Conservation (phyloP, 2,113 vertebrate genomes). For the Urocitellus parryii region DNA sequence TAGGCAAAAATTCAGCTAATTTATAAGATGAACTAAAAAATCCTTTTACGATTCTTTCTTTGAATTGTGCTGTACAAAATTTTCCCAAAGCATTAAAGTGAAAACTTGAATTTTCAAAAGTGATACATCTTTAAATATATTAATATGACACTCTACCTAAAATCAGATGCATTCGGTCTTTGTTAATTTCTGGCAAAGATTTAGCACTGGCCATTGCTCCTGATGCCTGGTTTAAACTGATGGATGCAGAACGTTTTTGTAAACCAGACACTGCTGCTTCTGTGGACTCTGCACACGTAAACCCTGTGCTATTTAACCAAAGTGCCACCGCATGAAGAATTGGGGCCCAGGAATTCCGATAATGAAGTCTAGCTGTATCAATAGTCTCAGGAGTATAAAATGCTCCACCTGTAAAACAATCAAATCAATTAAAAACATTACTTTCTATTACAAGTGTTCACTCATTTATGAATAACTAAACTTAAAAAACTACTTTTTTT, state of each 20-base stretch:
- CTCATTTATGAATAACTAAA: constrained; percentile 10
- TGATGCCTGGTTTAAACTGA: constrained; percentile 86
- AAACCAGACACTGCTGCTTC: constrained; percentile 83
- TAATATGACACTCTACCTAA: constrained; percentile 89
- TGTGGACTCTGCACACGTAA: constrained; percentile 87
- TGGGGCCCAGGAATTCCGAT: constrained; percentile 97
- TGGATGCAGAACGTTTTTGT: constrained; percentile 85
- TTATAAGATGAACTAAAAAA: constrained; percentile 28
- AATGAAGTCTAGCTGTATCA: constrained; percentile 97
- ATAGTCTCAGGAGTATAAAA: constrained; percentile 99
- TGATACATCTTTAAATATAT: neutral
- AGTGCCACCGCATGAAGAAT: constrained; percentile 96
- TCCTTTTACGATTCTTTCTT: neutral
- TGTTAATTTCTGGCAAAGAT: constrained; percentile 92
- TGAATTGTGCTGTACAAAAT: constrained; percentile 1
- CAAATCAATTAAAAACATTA: constrained; percentile 58
- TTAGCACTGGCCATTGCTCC: constrained; percentile 86
- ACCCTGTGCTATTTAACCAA: constrained; percentile 96
- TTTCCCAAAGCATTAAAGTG: constrained; percentile 43
- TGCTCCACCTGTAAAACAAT: constrained; percentile 92
- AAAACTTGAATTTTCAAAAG: constrained; percentile 57
- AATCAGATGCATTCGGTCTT: constrained; percentile 97
- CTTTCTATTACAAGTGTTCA: neutral
- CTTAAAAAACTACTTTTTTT: neutral
- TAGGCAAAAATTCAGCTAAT: constrained; percentile 58